Base-by-base conservation (phyloP, 2,797 vertebrate species). In the Sciurus vulgaris region DNA sequence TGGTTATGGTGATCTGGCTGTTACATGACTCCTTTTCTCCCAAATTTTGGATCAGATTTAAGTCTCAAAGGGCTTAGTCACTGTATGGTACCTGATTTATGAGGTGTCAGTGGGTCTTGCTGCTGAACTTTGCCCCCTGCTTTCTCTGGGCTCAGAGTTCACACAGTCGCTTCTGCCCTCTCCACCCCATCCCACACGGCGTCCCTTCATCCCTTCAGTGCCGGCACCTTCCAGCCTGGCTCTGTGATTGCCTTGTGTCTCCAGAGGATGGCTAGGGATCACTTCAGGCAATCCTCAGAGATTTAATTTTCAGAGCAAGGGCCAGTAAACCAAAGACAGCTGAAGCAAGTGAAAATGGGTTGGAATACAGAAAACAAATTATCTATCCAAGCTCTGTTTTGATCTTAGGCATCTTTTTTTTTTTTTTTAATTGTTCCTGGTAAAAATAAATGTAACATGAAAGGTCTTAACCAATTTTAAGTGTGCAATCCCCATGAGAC, bases 111-210 rank as follows among this genome's bases (percentile, higher is more conserved):
- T 3, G 17, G 69, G 33, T 30, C 70, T 79, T 4, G 12, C n/a
- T 35, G 14, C 59, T 69, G 41, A 72, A 26, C 49, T 79, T 44
- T 28, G 79, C 35, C 30, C 13, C 18, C 12, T 26, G 3, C 11
- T 18, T 0, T 0, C 26, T 12, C 0, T 54, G 20, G 14, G 15
- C 59, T 63, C 49, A 22, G 18, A 12, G 30, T 38, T 76, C 22
- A 2, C 44, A 20, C 0, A 1, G 38, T 14, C 4, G 0, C 1
- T 61, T 2, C 72, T n/a, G 5, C 22, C 54, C 12, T 4, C 59
- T 4, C 49, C 41, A 17, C 49, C 38, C 81, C 1, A 3, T 7
- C 8, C 12, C 59, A 38, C 6, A 20, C 12, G 9, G 84, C 2
- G 26, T 61, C 22, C 56, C 24, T 26, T 61, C 59, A 3, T 47